phyloP scores from a whole-genome alignment of 2,113 vertebrate genomes.

The Pseudolaguvia tuberculata region DNA sequence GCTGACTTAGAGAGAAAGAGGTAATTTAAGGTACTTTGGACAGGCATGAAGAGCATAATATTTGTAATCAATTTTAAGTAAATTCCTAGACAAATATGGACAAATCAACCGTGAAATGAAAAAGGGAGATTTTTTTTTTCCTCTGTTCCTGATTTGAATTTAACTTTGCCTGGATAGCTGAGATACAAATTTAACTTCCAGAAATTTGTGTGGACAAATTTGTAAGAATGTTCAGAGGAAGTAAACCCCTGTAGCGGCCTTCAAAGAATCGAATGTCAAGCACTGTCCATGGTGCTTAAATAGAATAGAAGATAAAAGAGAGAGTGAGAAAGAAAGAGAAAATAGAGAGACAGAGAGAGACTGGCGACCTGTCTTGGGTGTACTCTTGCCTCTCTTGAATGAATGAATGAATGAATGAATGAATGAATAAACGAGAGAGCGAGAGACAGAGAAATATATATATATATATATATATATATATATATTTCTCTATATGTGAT shows the following conservation, averaged over 20 bases:
- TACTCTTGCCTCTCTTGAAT: too few species aligned
- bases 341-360: too few species aligned
- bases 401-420: too few species aligned
- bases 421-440: too few species aligned
- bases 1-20: constrained; percentile 15
- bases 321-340: neutral
- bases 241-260: constrained; percentile 49
- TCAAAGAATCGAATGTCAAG: constrained; percentile 6
- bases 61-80: constrained; percentile 54
- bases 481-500: neutral
- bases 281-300: constrained; percentile 40
- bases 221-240: constrained; percentile 64
- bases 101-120: constrained; percentile 61
- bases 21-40: neutral
- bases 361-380: too few species aligned
- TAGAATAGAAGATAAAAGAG: constrained; percentile 6
- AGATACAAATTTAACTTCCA: constrained; percentile 57
- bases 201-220: constrained; percentile 58
- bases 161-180: constrained; percentile 58
- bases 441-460: too few species aligned
- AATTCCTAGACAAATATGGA: constrained; percentile 56
- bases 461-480: too few species aligned
- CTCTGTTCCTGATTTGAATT: constrained; percentile 61
- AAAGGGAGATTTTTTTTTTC: constrained; percentile 54
- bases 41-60: constrained; percentile 53